phyloP scores from a whole-genome alignment of 2,113 vertebrate genomes.

The Vimba vimba region DNA sequence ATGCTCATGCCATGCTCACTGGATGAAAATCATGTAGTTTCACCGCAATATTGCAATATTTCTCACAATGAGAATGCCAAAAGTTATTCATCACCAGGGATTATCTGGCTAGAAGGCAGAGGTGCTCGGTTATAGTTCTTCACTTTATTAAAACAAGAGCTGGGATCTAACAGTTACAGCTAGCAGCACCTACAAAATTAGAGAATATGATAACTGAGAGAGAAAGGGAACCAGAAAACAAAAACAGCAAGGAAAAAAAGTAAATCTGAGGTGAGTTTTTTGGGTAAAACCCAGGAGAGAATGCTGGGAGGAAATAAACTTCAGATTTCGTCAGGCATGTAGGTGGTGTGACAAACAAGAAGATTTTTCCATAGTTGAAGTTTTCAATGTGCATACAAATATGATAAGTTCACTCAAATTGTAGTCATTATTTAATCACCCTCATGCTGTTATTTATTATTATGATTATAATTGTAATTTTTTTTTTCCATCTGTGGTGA shows the following conservation, averaged over 20 bases:
- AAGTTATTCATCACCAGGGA: slow-evolving; percentile 34
- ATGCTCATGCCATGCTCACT: slow-evolving; percentile 13
- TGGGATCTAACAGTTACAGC: slow-evolving; percentile 37
- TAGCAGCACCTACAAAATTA: not conserved
- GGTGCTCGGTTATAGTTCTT: slow-evolving; percentile 26
- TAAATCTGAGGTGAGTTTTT: slow-evolving; percentile 11
- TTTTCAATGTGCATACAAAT: not conserved
- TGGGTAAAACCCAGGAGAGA: not conserved
- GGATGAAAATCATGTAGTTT: slow-evolving; percentile 34
- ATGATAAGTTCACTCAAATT: not conserved
- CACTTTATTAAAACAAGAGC: slow-evolving; percentile 35
- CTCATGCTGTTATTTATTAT: too few species aligned
- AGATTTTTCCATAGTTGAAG: not conserved
- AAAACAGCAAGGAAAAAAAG: slow-evolving; percentile 10
- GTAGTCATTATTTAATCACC: not conserved
- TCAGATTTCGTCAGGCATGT: not conserved
- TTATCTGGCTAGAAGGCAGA: slow-evolving; percentile 5
- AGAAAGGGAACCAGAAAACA: not conserved
- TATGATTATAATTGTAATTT: too few species aligned
- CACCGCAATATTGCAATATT: slow-evolving; percentile 37
- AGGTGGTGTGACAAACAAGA: slow-evolving; percentile 21
- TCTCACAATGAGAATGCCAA: slow-evolving; percentile 40
- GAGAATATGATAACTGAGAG: slow-evolving; percentile 21
- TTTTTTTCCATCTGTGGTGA: too few species aligned
- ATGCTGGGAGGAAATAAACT: not conserved